Conservation (phyloP, 2,113 vertebrate genomes). For the Pangasianodon hypophthalmus region DNA sequence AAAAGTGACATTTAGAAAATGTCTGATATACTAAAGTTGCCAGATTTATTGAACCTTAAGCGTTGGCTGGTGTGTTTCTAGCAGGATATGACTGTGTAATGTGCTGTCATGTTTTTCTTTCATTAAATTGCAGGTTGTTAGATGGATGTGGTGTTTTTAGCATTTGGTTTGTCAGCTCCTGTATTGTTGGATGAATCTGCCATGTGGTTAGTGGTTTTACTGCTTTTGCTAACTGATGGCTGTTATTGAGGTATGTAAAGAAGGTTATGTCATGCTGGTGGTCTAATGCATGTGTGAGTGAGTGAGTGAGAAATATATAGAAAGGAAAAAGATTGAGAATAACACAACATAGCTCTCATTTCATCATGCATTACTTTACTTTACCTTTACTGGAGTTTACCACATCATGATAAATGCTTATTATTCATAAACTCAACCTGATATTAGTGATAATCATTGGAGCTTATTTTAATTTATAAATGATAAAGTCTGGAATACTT, state of each 20-base stretch:
- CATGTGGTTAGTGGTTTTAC: background rate
- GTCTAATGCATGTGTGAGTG: background rate
- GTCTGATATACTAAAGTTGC: background rate
- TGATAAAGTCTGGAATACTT: background rate
- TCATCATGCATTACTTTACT: background rate
- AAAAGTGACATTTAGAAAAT: background rate
- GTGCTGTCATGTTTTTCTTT: background rate
- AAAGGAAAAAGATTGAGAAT: background rate
- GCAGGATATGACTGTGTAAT: background rate
- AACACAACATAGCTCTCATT: background rate
- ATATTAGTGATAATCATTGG: background rate
- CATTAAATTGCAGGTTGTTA: background rate
- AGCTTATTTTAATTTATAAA: background rate
- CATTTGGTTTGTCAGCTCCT: background rate
- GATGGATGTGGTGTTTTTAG: background rate
- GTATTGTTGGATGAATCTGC: background rate
- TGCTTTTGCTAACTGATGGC: background rate
- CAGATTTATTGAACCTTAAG: background rate
- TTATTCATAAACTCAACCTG: background rate
- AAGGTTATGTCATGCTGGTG: background rate
- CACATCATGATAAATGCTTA: background rate
- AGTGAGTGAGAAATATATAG: background rate
- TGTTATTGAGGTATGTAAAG: slow-evolving; percentile 11
- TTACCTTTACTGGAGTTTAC: background rate
- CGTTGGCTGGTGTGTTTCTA: background rate